A percentile compares a stretch with the other conserved stretches of the same genome.
phyloP scores from a whole-genome alignment of 2,888 invertebrate genomes.

The Tethea ocularis region DNA sequence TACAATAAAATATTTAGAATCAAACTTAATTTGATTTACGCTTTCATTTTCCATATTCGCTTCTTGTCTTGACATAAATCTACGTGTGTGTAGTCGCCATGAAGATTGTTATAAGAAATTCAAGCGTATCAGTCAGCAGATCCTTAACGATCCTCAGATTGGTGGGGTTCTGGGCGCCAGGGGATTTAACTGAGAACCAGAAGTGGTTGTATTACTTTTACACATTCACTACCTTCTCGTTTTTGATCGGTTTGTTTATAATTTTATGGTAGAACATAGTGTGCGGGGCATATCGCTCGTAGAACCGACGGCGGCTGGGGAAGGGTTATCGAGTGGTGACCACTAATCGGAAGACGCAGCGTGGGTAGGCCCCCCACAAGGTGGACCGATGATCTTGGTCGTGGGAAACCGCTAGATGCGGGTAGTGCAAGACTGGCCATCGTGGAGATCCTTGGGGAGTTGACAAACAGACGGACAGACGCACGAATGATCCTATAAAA shows the following conservation, averaged over 20 bases:
- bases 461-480: no score
- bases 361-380: no score
- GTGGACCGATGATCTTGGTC: no score
- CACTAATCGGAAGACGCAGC: no score
- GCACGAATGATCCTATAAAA: no score
- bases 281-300: no score
- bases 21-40: conserved; percentile 14
- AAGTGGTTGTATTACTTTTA: conserved; percentile 54
- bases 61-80: not conserved
- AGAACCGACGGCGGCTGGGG: no score
- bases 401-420: no score
- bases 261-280: no score
- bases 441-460: no score
- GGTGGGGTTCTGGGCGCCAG: conserved; percentile 71
- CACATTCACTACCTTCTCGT: conserved; percentile 62
- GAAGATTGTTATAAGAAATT: conserved; percentile 57
- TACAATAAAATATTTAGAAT: not conserved
- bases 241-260: conserved; percentile 61
- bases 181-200: conserved; percentile 28
- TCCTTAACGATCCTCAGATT: conserved; percentile 59
- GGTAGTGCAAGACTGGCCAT: no score
- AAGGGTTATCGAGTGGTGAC: no score
- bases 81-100: conserved; percentile 31
- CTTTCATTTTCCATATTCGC: conserved; percentile 1
- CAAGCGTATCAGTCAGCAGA: conserved; percentile 53